Base-by-base conservation (phyloP, 2,113 vertebrate species). In the Menidia beryllina region DNA sequence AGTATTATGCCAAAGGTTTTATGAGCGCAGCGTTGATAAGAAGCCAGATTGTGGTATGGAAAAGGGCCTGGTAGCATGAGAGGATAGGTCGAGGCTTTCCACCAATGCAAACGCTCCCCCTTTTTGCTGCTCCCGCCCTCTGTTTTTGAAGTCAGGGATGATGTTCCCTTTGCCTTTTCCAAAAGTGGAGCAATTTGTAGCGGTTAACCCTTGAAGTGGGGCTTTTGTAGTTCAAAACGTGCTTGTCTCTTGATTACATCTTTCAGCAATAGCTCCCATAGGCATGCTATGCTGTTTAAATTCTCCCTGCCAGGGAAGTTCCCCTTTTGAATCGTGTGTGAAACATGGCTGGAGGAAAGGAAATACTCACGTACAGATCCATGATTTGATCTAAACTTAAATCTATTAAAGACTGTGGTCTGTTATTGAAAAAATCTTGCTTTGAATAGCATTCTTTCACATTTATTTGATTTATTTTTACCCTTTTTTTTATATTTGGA, bases 101-200 rank as follows among this genome's bases (percentile, higher is more conserved):
- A 80, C 69, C 86, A 77, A 79, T 87, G 70, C 80, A 79, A 70
- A 81, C 43, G 50, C 83, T 62, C 76, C 64, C 57, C 10, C 65
- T 25, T 24, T 25, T 24, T 61, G 25, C 49, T 47, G 39, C 66
- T 78, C 52, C 13, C 52, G 43, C 51, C 30, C 45, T 69, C 23
- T 58, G 65, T 69, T 78, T 90, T 87, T 90, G 87, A 92, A 88
- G 77, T 82, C 63, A 76, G 74, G 51, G 72, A 86, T 82, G 77
- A 86, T 63, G 58, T 84, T 83, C 75, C 51, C 21, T 59, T 73
- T 49, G n/a, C 49, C 21, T 51, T 39, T 55, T 61, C 51, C 24
- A 72, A 70, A 4, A 53, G 15, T 25, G 61, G 34, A 45, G 27
- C 36, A n/a, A 74, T 45, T 70, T 50, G 38, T 59, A 30, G 47